Base-by-base conservation (phyloP, 2,113 vertebrate species). In the Amphiprion ocellaris region DNA sequence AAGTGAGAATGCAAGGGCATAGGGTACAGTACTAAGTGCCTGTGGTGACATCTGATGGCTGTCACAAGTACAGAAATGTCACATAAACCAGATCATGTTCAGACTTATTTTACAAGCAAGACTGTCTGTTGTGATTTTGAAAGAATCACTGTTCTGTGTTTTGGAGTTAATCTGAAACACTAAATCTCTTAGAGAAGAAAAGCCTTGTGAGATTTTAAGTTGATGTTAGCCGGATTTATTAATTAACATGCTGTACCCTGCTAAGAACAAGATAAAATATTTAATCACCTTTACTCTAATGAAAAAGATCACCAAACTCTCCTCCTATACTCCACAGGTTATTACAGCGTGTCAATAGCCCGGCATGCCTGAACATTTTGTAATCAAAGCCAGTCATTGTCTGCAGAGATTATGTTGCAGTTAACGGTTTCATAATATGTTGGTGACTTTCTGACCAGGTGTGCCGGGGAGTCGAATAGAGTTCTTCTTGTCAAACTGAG, bases 401-500 rank as follows among this genome's bases (percentile, higher is more conserved):
- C 37, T 58, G 21, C 44, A 62, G 54, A 65, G 37, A 53, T 65
- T 62, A 14, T 46, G 60, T 66, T 53, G 0, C 53, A 61, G 19
- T 67, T 16, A 61, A 55, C 63, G 37, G 69, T 12, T 56, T 71
- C 2, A 44, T 58, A 70, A 54, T 10, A 28, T 47, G 47, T 63
- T 60, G 23, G 50, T 81, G 50, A n/a, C 52, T 63, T 72, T 86
- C 52, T 87, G 50, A 65, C 47, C 87, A 95, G 94, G 82, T 85
- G 56, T 73, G 44, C 76, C 19, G 74, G 24, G 1, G 91, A 55
- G 21, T 6, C 53, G 39, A 87, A 83, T 61, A 78, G 65, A 46
- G 78, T 69, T 65, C 72, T 95, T 26, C 79, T 91, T 82, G 76
- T 84, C 72, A 90, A 80, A 81, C 92, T 95, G 80, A 93, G 90